Evolutionary conservation across 2,113 vertebrate genomes (phyloP).

Genomic region (Panurus biarmicus): DNA sequence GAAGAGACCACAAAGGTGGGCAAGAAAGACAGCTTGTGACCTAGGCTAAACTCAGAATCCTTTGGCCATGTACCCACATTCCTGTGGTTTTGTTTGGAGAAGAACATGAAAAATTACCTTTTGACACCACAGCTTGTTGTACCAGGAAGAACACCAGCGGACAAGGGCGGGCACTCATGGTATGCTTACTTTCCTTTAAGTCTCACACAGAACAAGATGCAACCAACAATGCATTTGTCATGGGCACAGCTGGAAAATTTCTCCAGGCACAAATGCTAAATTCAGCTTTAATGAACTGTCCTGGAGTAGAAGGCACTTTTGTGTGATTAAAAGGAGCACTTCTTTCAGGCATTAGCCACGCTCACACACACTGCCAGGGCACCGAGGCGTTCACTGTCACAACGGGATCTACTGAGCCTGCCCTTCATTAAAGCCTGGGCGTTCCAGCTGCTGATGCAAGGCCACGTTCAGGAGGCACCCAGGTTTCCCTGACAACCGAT

Average conservation of each 20-base stretch:
- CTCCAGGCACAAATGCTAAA: neutral
- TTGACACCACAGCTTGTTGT: neutral
- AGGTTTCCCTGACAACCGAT: too few relatives aligned
- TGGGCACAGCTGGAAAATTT: neutral
- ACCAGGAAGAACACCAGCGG: neutral
- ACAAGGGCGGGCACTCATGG: too few relatives aligned
- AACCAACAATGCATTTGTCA: neutral
- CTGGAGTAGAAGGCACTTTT: neutral
- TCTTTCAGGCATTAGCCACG: neutral
- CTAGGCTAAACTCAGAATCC: neutral
- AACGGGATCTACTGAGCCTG: neutral
- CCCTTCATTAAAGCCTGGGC: neutral
- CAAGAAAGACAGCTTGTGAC: neutral
- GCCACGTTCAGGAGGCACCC: neutral
- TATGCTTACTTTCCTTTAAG: neutral
- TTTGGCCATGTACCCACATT: neutral
- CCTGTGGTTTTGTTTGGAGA: neutral
- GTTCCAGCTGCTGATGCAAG: neutral
- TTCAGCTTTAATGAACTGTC: neutral
- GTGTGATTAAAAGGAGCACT: neutral
- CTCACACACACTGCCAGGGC: neutral
- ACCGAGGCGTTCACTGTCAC: neutral
- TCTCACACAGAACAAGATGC: neutral
- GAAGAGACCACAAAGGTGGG: neutral
- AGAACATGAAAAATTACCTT: neutral